Percentiles rank a stretch among this genome's conserved stretches.
Evolutionary conservation across 1,140 invertebrate genomes (phyloP).

Genomic region (Condylostylus longicornis): DNA sequence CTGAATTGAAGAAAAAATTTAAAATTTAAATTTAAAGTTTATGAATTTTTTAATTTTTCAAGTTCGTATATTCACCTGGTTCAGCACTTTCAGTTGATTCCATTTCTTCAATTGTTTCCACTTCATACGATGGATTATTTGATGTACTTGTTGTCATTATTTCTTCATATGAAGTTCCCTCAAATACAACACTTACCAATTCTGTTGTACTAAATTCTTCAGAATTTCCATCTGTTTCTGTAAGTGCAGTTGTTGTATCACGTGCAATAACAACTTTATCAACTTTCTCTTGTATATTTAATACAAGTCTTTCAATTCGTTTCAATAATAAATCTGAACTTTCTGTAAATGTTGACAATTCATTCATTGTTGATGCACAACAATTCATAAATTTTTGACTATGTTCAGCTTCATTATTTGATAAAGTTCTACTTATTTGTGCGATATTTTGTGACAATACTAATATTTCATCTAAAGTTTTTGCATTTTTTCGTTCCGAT

Average conservation of each 20-base stretch:
- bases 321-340: conserved; percentile 13
- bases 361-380: conserved; percentile 7
- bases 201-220: too few species aligned
- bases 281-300: conserved; percentile 5
- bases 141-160: not conserved
- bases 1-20: not conserved
- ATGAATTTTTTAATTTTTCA: not conserved
- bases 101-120: conserved; percentile 1
- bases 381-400: not conserved
- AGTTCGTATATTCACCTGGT: not conserved
- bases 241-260: conserved; percentile 1
- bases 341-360: conserved; percentile 12
- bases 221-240: not conserved
- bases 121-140: not conserved
- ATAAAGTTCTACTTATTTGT: conserved; percentile 1
- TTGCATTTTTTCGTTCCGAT: conserved; percentile 2
- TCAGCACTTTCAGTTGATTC: not conserved
- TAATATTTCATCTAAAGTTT: conserved; percentile 6
- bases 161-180: too few species aligned
- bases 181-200: too few species aligned
- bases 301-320: conserved; percentile 8
- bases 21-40: not conserved
- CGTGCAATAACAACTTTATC: not conserved
- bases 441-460: not conserved
- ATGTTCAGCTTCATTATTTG: not conserved